Evolutionary conservation across 92 coral and sea anemone genomes (phyloP).

Genomic region (Anthopleura xanthogrammica): DNA sequence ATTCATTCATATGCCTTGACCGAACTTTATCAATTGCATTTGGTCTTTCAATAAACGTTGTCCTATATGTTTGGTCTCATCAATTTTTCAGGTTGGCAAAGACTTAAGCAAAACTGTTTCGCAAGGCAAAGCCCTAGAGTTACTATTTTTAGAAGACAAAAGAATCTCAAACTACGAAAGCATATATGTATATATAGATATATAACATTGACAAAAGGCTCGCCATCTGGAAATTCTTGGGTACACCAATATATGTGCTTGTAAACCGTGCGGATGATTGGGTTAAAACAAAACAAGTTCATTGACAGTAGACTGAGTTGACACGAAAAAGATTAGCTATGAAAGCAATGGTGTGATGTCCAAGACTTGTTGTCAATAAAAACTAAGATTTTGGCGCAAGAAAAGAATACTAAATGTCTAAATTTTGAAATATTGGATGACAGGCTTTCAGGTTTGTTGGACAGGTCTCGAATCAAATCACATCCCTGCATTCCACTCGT

Average conservation of each 20-base stretch:
- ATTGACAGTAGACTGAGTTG: slow-evolving; percentile 31
- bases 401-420: slow-evolving; percentile 13
- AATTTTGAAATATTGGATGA: slow-evolving; percentile 27
- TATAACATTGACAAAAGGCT: background rate
- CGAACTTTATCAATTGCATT: background rate
- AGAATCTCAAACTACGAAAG: background rate
- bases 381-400: slow-evolving; percentile 8
- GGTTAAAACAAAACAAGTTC: slow-evolving; percentile 36
- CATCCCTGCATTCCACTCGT: slow-evolving; percentile 25
- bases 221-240: slow-evolving; percentile 36
- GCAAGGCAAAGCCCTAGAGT: background rate
- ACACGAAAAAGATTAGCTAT: slow-evolving; percentile 17
- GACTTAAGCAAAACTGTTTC: background rate
- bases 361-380: slow-evolving; percentile 24
- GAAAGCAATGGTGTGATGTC: slow-evolving; percentile 22
- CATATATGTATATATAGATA: slow-evolving; percentile 11
- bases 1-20: background rate
- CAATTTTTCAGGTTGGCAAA: background rate
- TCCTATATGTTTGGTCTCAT: background rate
- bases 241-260: slow-evolving; percentile 28
- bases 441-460: slow-evolving; percentile 18
- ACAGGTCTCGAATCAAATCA: slow-evolving; percentile 35
- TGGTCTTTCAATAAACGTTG: background rate
- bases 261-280: slow-evolving; percentile 23
- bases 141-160: background rate